Base-by-base conservation (phyloP, 2,888 invertebrate species). In the Colletes collaris region DNA sequence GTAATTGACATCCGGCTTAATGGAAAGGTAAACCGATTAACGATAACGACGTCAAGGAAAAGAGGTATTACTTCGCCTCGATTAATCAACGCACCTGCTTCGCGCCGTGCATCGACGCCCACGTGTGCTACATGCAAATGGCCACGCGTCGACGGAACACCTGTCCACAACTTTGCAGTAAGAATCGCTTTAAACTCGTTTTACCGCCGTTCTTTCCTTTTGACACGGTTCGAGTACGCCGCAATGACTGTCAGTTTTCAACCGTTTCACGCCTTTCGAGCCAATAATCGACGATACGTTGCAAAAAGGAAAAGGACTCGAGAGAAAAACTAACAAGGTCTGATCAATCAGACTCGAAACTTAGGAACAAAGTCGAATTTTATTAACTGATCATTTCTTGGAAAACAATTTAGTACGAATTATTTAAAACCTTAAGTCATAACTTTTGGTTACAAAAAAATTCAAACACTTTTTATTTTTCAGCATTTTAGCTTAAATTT, bases 41-140 rank as follows among this genome's bases (percentile, higher is more conserved):
- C 74, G 83, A 83, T 85, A 83, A 81, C 73, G 77, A 75, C 75
- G 64, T 60, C 49, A 66, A 71, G 76, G 73, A 70, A 76, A 81
- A 79, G 75, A 79, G 79, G 75, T 83, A 83, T 87, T 82, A 87
- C 89, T 88, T 88, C 85, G 73, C 73, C 73, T 75, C 75, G 79
- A 83, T 85, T 89, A 86, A 82, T 85, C 84, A 84, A 82, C 86
- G 87, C 88, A 88, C 88, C 85, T 89, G 89, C 82, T 80, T 60
- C 81, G 65, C 76, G 70, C 74, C 77, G 56, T 60, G 49, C 58
- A 73, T 62, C 69, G 46, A 77, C 81, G 66, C 74, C 78, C 74
- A 74, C 80, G 60, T 71, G 81, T 59, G 77, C 16, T 69, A 62
- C 71, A 68, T 68, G 69, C 56, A 69, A 77, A 67, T 62, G 59